Percentiles rank a stretch among this genome's conserved stretches.
Conservation (phyloP, 2,113 vertebrate genomes). For the Anoura caudifer region DNA sequence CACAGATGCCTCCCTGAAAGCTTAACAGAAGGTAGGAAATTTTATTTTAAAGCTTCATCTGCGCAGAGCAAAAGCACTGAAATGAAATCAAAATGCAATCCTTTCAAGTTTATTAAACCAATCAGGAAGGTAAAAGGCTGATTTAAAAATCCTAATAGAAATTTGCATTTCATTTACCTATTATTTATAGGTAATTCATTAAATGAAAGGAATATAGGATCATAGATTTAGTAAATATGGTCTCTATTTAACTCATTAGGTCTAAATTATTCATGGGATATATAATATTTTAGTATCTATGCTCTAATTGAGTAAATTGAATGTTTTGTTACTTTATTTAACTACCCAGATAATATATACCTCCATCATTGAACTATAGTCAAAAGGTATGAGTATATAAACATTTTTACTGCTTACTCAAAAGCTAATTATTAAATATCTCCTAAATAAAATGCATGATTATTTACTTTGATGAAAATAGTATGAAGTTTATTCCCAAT, state of each 20-base stretch:
- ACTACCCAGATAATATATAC: neutral
- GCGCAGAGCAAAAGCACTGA: neutral
- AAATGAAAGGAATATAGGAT: neutral
- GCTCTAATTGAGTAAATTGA: neutral
- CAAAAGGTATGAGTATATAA: neutral
- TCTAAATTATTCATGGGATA: neutral
- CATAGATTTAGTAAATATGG: neutral
- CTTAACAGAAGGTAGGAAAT: constrained; percentile 41
- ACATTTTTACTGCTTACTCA: neutral
- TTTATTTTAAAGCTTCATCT: constrained; percentile 53
- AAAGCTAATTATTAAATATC: constrained; percentile 31
- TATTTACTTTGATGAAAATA: neutral
- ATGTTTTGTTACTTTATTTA: neutral
- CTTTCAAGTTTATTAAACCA: neutral
- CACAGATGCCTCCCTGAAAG: constrained; percentile 40
- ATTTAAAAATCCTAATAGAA: neutral
- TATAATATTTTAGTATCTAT: neutral
- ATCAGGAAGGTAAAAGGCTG: neutral
- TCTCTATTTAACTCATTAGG: neutral
- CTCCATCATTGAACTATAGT: neutral
- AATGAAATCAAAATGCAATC: neutral
- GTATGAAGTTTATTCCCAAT: neutral
- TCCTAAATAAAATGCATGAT: neutral
- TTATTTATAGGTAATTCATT: neutral
- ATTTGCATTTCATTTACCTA: neutral